Evolutionary conservation across 2,113 vertebrate genomes (phyloP).

Genomic region (Dolichotis patagonum): DNA sequence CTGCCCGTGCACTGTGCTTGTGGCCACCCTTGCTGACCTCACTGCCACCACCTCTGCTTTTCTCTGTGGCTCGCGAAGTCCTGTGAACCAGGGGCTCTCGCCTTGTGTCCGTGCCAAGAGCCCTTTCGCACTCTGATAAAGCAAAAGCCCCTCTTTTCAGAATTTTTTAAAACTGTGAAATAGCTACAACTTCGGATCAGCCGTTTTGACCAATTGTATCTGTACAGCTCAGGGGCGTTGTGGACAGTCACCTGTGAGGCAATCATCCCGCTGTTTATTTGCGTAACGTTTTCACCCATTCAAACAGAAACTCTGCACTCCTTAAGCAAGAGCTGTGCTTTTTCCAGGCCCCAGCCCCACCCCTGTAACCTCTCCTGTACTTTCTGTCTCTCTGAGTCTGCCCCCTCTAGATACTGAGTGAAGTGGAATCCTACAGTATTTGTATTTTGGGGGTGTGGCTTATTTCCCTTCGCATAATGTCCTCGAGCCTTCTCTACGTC

Average conservation of each 20-base stretch:
- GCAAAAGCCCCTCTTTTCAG: neutral
- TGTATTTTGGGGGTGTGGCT: neutral
- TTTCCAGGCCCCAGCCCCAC: too few relatives aligned
- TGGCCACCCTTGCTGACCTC: neutral
- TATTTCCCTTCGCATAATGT: neutral
- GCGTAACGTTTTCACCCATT: slow-evolving; percentile 17
- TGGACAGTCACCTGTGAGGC: neutral
- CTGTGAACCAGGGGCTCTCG: neutral
- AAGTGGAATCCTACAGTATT: neutral
- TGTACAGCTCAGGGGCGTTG: neutral
- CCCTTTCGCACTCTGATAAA: neutral
- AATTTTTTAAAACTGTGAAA: slow-evolving; percentile 6
- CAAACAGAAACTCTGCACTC: slow-evolving; percentile 59
- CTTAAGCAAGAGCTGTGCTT: slow-evolving; percentile 9
- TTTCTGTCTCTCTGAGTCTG: neutral
- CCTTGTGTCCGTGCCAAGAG: neutral
- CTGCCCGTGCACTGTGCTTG: neutral
- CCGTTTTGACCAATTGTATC: neutral
- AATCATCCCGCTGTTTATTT: slow-evolving; percentile 31
- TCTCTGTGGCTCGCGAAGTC: neutral
- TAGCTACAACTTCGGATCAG: neutral
- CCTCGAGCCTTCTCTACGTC: neutral
- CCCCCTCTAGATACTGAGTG: neutral
- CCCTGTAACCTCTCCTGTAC: neutral
- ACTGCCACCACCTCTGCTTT: neutral